These are phyloP conservation scores for Cirrhinus mrigala DNA, from an alignment of 2,797 vertebrate genomes.

Conservation along the genomic window DNA sequence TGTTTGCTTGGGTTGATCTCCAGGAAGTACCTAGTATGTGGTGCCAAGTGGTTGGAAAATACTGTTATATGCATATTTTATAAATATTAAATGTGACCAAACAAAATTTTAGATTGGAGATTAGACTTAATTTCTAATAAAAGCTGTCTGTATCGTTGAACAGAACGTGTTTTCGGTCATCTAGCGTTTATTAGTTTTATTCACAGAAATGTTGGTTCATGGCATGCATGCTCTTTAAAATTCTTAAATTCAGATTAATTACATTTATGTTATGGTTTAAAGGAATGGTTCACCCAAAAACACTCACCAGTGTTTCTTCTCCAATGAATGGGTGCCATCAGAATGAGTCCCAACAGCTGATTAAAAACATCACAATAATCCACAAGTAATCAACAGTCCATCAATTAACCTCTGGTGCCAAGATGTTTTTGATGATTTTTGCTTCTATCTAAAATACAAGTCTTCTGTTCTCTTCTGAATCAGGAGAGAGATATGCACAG, in stretches of 20 bases:
- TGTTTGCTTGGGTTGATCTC: background rate
- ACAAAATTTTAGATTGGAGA: background rate
- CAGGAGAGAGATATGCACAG: too few relatives aligned
- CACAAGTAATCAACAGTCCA: too few relatives aligned
- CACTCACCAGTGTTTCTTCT: too few relatives aligned
- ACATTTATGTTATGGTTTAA: background rate
- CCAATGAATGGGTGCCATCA: too few relatives aligned
- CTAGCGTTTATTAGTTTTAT: background rate
- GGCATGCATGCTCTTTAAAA: background rate
- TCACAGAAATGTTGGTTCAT: background rate
- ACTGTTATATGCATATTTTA: background rate
- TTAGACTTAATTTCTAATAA: background rate
- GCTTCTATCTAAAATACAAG: too few relatives aligned
- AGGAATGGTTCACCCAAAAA: background rate
- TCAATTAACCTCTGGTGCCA: too few relatives aligned
- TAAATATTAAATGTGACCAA: background rate
- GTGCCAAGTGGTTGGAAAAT: background rate
- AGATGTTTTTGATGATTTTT: too few relatives aligned
- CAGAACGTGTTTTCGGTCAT: background rate
- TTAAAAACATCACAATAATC: too few relatives aligned
- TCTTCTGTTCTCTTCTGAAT: too few relatives aligned
- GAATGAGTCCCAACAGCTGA: too few relatives aligned
- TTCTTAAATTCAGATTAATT: background rate
- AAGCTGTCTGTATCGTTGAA: background rate
- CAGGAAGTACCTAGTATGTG: background rate